phyloP scores from a whole-genome alignment of 92 coral and sea anemone species.

The Epizoanthus rinbou region DNA sequence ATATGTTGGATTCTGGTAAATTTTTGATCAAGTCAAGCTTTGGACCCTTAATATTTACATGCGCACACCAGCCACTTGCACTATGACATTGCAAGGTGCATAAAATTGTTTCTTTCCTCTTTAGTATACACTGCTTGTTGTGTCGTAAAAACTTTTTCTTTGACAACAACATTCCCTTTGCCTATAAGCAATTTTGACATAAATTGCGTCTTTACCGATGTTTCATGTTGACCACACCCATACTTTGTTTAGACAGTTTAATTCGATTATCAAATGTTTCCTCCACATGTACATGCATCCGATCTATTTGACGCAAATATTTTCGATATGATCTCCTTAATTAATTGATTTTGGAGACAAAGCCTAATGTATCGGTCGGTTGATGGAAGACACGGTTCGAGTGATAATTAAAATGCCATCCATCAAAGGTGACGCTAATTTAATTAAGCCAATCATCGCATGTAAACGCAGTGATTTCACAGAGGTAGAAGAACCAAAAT shows the following conservation, averaged over 20 bases:
- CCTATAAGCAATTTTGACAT: too few relatives aligned
- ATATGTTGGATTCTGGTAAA: too few relatives aligned
- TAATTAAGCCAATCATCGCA: slow-evolving; percentile 58
- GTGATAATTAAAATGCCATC: slow-evolving; percentile 42
- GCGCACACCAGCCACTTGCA: too few relatives aligned
- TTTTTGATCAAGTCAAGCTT: too few relatives aligned
- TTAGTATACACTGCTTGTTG: too few relatives aligned
- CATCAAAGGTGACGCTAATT: slow-evolving; percentile 65
- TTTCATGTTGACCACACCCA: slow-evolving; percentile 1
- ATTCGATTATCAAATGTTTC: slow-evolving; percentile 35
- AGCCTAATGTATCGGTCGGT: slow-evolving; percentile 45
- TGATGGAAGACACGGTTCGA: slow-evolving; percentile 32
- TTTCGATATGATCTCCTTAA: slow-evolving; percentile 32
- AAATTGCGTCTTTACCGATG: not conserved
- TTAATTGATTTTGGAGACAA: slow-evolving; percentile 29
- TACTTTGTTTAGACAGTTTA: slow-evolving; percentile 32
- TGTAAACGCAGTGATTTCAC: slow-evolving; percentile 25
- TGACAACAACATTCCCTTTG: too few relatives aligned
- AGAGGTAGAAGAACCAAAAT: not conserved
- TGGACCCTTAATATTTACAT: too few relatives aligned
- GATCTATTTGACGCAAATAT: slow-evolving; percentile 24
- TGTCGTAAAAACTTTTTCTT: too few relatives aligned
- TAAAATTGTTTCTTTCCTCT: too few relatives aligned
- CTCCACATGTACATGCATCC: slow-evolving; percentile 30
- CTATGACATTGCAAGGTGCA: too few relatives aligned